A percentile compares a stretch with the other conserved stretches of the same genome.
Evolutionary conservation across 35 echinoderm and acorn worm genomes (phyloP).

Genomic region (Patiria miniata): DNA sequence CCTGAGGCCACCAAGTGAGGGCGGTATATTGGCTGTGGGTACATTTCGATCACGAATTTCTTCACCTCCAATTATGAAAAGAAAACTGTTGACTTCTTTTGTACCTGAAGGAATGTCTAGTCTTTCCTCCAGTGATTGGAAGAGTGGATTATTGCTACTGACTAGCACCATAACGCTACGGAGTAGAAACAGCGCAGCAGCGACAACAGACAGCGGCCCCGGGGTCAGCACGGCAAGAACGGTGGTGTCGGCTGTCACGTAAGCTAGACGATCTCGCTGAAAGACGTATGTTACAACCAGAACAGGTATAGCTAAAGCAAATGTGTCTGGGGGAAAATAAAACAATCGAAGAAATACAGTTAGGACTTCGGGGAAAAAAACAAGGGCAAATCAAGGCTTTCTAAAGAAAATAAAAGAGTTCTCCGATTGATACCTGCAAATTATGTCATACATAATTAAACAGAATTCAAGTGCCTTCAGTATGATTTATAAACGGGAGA

Average conservation of each 20-base stretch:
- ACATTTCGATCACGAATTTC: too few relatives aligned
- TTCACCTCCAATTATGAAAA: too few relatives aligned
- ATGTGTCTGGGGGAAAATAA: background rate
- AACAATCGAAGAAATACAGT: background rate
- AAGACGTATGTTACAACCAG: background rate
- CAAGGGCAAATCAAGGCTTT: background rate
- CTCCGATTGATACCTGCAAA: too few relatives aligned
- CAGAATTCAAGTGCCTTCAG: too few relatives aligned
- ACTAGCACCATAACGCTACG: background rate
- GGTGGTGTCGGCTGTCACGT: background rate
- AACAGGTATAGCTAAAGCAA: background rate
- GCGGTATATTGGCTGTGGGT: too few relatives aligned
- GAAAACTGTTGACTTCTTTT: too few relatives aligned
- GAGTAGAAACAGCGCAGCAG: background rate
- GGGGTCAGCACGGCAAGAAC: background rate
- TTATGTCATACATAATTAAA: too few relatives aligned
- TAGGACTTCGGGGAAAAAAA: background rate
- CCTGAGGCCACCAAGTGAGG: too few relatives aligned
- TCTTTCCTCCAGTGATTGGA: background rate
- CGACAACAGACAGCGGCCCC: background rate
- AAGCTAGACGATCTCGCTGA: background rate
- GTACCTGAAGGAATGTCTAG: background rate
- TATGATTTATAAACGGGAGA: too few relatives aligned
- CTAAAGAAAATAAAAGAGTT: too few relatives aligned
- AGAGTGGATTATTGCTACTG: background rate